Base-by-base conservation (phyloP, 2,113 vertebrate species). In the Urocolius indicus region DNA sequence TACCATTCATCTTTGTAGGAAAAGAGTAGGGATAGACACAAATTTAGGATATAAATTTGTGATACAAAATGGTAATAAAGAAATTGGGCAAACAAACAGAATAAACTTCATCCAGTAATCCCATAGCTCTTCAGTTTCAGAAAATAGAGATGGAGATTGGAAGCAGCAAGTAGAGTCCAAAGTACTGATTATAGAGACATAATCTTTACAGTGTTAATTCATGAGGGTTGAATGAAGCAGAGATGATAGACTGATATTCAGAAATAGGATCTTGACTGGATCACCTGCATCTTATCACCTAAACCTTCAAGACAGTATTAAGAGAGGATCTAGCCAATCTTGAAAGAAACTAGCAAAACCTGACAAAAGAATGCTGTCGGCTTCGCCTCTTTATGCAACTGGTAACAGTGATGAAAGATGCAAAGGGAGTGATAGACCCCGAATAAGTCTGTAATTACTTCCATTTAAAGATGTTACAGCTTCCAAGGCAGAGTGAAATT, bases 401-500 rank as follows among this genome's bases (percentile, higher is more conserved):
- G 22, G 16, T 67, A 72, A 84, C 1, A 7, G 61, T n/a, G 27
- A 81, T 36, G 23, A 88, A 90, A 85, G 55, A 91, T 11, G 26
- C 15, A 88, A 55, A 84, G 30, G 62, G 34, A 43, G 16, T 80
- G 78, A 93, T 79, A 86, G 57, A 14, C 41, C 51, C 79, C 74
- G 52, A 86, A 45, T 63, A 91, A 87, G 38, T 32, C 79, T 75
- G 73, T 65, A 93, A 90, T 94, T 96, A 86, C 65, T 93, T 93
- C 52, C 34, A 58, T 84, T 78, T 92, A 93, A 95, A 94, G 75
- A 84, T 71, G 18, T 48, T 94, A 83, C 34, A 69, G 48, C 36
- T 93, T 93, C 48, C 63, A 92, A 95, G n/a, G 43, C 61, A 92
- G 27, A 88, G 69, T 41, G 26, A 90, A 93, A 93, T 2, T 20